Base-by-base conservation (phyloP, 2,888 invertebrate genomes). In the Prionchulus punctatus region DNA sequence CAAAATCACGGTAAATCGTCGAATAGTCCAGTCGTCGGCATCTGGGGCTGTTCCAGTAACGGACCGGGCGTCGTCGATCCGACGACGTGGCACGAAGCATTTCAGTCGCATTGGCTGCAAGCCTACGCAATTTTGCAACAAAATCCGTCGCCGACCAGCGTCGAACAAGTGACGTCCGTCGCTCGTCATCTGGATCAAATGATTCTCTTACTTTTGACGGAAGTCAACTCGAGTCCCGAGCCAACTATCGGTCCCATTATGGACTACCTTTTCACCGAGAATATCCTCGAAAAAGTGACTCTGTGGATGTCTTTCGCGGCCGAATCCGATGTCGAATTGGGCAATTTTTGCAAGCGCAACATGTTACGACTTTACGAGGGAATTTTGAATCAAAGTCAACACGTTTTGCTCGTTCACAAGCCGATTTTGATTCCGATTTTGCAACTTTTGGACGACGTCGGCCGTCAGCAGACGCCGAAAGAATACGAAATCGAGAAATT, bases 381-480 rank as follows among this genome's bases (percentile, higher is more conserved):
- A 28, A 4, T 66, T 25, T 59, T 66, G 43, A 59, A 57, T 47
- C 65, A 66, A 56, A 63, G 64, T 53, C 66, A 64, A 53, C 67
- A 68, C 58, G 67, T 65, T 57, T 59, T 91, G 45, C 79, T 94
- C 61, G 86, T 87, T 36, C 89, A 92, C 60, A 88, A 89, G 72
- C 85, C 90, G 1, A 84, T 91, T 67, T 76, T 91, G 55, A 80
- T 85, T 60, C 92, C 94, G 1, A 74, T 96, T 57, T 73, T 92
- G 55, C 83, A 84, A 70, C 79, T 94, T 54, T 77, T 94, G 15
- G 81, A 55, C 3, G 50, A 28, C 3, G 15, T n/a, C 30, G 15
- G 23, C 7, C 42, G 26, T 7, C 4, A 43, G 7, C 7, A 31
- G 26, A 7, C n/a, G 28, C n/a, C 28, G 28, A 26, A 48, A 48